phyloP scores from a whole-genome alignment of 1,140 invertebrate species.

The Lasioglossum albipes region DNA sequence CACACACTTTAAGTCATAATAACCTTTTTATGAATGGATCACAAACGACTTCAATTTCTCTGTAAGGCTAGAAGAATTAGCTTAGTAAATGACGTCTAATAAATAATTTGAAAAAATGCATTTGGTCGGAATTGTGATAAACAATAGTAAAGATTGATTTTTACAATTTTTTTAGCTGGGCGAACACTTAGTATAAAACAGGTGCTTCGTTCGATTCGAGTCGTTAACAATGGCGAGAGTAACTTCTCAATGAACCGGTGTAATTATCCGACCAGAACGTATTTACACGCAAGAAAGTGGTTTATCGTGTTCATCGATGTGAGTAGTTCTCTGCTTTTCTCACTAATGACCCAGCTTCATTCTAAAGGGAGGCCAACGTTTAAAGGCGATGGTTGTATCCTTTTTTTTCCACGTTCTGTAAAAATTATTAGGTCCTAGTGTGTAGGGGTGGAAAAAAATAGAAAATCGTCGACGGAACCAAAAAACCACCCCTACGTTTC shows the following conservation, averaged over 20 bases:
- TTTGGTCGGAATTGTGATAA: too few relatives aligned
- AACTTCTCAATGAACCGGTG: slow-evolving; percentile 8
- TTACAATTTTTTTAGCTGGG: too few relatives aligned
- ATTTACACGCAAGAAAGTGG: slow-evolving; percentile 41
- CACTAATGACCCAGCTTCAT: slow-evolving; percentile 34
- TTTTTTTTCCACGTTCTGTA: neutral
- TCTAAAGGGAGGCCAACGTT: slow-evolving; percentile 23
- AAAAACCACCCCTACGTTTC: neutral
- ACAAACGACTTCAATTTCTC: too few relatives aligned
- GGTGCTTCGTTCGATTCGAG: neutral
- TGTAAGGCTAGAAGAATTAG: too few relatives aligned
- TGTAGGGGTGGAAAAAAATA: too few relatives aligned
- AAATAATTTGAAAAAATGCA: too few relatives aligned
- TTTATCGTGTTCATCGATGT: slow-evolving; percentile 40
- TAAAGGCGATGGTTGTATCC: slow-evolving; percentile 20
- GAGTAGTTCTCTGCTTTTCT: slow-evolving; percentile 38
- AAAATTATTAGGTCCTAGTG: too few relatives aligned
- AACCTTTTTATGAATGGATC: too few relatives aligned
- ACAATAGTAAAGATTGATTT: too few relatives aligned
- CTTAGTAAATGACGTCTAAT: too few relatives aligned
- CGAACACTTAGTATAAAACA: neutral
- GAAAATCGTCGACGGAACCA: too few relatives aligned
- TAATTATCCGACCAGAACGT: slow-evolving; percentile 18
- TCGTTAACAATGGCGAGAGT: neutral
- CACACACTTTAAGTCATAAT: too few relatives aligned